Evolutionary conservation across 1,140 invertebrate genomes (phyloP), one percentile per base, ranked within the genome.

Genomic region (Drosophila arawakana): DNA sequence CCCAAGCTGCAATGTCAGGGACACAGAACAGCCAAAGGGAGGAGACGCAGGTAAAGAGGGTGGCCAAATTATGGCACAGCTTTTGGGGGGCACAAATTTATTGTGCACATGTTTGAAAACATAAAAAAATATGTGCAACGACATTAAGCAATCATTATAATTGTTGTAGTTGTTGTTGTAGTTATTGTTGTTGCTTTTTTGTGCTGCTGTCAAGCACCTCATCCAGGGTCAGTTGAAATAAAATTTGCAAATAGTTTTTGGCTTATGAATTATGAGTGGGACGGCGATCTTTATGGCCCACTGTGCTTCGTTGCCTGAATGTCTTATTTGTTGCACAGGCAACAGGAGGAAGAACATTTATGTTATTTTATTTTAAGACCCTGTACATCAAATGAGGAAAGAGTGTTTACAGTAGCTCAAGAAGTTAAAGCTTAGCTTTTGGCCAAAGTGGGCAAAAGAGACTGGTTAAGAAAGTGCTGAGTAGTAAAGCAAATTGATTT

Each of bases 101-200:
- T 85, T 52, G 79, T 88, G 79, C 79, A 88, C 80, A 88, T 86
- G 80, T 62, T 69, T 65, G 35, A 61, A 81, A 85, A 78, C 82
- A 85, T 78, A 88, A 88, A 85, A 69, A 62, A 50, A 57, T 70
- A 70, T 74, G 58, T 61, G 67, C 57, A 62, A 50, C 55, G 71
- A 69, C 65, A 73, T 57, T 61, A 54, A 68, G 71, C 71, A 73
- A 59, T 47, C 46, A 69, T 55, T 66, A 25, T 11, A 73, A 69
- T 43, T 61, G 55, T 69, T 73, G 30, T 15, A 15, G 15, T 44
- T 34, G 15, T 58, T 34, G 35, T 10, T 50, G 18, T 2, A 1
- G 0, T 21, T 21, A 21, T 54, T n/a, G n/a, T 60, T 54, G 13
- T 49, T 80, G 59, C 8, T 75, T 41, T 41, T 46, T 57, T 57